phyloP scores from a whole-genome alignment of 2,113 vertebrate genomes.

The Microtus pennsylvanicus region DNA sequence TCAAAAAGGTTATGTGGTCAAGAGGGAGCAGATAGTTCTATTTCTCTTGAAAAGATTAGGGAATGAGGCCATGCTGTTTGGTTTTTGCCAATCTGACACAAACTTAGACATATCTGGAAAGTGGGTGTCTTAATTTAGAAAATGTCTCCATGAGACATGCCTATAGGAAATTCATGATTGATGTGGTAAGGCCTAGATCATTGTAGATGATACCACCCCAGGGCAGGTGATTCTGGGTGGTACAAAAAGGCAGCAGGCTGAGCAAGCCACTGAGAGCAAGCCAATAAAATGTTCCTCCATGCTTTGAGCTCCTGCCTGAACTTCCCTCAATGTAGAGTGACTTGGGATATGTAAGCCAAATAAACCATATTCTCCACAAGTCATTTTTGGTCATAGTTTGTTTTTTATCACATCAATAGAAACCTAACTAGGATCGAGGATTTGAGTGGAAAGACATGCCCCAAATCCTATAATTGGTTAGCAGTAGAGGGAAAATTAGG shows the following conservation, averaged over 20 bases:
- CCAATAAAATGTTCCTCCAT: background rate
- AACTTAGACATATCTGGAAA: background rate
- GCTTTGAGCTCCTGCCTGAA: background rate
- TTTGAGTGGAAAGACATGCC: background rate
- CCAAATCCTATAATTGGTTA: constrained; percentile 2
- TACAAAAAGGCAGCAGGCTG: background rate
- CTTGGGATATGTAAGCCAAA: background rate
- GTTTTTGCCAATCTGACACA: background rate
- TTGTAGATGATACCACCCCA: no score
- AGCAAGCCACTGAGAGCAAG: background rate
- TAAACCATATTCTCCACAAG: background rate
- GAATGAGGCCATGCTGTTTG: background rate
- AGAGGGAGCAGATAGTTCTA: background rate
- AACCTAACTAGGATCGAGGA: background rate
- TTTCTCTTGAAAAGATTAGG: constrained; percentile 18
- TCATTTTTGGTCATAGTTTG: background rate
- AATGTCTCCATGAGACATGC: background rate
- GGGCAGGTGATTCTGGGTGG: background rate
- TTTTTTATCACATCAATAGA: background rate
- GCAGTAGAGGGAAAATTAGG: constrained; percentile 4
- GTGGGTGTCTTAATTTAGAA: background rate
- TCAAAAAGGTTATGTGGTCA: background rate
- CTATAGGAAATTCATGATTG: background rate
- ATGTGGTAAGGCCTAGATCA: background rate
- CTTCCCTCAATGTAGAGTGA: background rate